Percentiles rank a stretch among this genome's conserved stretches.
Evolutionary conservation across 2,113 vertebrate genomes (phyloP).

Genomic region (Stictonetta naevosa): DNA sequence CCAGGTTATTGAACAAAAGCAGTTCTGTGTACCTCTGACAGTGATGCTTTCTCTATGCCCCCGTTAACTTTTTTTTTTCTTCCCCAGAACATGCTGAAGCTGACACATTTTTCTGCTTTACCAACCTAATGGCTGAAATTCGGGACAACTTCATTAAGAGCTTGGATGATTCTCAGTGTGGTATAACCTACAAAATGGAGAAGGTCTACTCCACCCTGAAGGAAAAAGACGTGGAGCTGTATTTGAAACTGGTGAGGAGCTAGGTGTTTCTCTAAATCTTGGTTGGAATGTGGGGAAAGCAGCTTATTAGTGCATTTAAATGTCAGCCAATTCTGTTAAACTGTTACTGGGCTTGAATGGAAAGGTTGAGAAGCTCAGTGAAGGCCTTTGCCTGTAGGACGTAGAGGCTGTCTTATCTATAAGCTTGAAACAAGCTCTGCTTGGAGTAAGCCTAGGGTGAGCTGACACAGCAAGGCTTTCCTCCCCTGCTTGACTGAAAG

Average conservation of each 20-base stretch:
- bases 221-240: slow-evolving; percentile 92
- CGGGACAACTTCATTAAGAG: slow-evolving; percentile 99
- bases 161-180: slow-evolving; percentile 95
- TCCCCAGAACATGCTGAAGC: slow-evolving; percentile 92
- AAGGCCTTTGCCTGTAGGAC: not conserved
- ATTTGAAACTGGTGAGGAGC: slow-evolving; percentile 89
- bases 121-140: slow-evolving; percentile 97
- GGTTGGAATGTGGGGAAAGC: not conserved
- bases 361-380: not conserved
- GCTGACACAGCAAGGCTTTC: slow-evolving; percentile 32
- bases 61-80: not conserved
- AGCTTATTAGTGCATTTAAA: not conserved
- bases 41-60: not conserved
- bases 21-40: not conserved
- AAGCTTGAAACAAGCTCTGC: not conserved
- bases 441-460: too few species aligned
- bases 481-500: not conserved
- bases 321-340: not conserved
- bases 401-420: not conserved
- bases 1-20: not conserved
- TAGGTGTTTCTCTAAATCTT: not conserved
- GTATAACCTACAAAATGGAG: slow-evolving; percentile 98
- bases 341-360: not conserved
- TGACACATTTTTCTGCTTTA: slow-evolving; percentile 98
- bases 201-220: slow-evolving; percentile 95